Percentiles rank a stretch among this genome's conserved stretches.
phyloP scores from a whole-genome alignment of 2,113 vertebrate species.

The Myrmecobius fasciatus region DNA sequence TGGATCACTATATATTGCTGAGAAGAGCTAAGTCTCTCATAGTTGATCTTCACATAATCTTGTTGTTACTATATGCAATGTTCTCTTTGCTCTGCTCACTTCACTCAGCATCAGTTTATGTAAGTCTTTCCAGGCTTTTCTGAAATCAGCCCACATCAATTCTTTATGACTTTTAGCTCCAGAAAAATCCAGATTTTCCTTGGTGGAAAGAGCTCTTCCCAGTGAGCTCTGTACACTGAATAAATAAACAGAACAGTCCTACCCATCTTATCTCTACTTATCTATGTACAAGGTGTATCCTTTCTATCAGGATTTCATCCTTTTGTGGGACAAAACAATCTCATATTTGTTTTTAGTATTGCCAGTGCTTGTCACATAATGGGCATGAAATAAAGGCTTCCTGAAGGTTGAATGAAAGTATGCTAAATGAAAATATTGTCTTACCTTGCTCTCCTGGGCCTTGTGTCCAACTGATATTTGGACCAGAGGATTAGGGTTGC shows the following conservation, averaged over 20 bases:
- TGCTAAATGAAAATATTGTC: conserved; percentile 34
- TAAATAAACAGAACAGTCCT: background rate
- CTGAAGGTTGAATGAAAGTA: background rate
- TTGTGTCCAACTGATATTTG: conserved; percentile 94
- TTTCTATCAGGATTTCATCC: background rate
- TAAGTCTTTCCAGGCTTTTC: too few species aligned
- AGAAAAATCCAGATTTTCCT: background rate
- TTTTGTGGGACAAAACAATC: background rate
- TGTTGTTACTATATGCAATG: too few species aligned
- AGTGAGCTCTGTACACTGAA: background rate
- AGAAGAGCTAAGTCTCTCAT: too few species aligned
- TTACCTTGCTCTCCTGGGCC: conserved; percentile 94
- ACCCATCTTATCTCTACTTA: background rate
- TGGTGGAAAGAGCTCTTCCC: background rate
- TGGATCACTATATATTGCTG: too few species aligned
- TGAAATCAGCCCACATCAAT: background rate
- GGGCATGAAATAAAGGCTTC: background rate
- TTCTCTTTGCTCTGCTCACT: too few species aligned
- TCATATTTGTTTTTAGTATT: background rate
- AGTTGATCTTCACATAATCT: too few species aligned
- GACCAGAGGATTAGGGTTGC: conserved; percentile 94
- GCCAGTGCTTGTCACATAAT: background rate
- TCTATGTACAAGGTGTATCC: background rate
- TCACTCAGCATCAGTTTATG: too few species aligned
- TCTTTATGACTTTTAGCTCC: background rate